Evolutionary conservation across 2,797 vertebrate genomes (phyloP), one percentile per base, ranked within the genome.

Genomic region (Sebastes minor): DNA sequence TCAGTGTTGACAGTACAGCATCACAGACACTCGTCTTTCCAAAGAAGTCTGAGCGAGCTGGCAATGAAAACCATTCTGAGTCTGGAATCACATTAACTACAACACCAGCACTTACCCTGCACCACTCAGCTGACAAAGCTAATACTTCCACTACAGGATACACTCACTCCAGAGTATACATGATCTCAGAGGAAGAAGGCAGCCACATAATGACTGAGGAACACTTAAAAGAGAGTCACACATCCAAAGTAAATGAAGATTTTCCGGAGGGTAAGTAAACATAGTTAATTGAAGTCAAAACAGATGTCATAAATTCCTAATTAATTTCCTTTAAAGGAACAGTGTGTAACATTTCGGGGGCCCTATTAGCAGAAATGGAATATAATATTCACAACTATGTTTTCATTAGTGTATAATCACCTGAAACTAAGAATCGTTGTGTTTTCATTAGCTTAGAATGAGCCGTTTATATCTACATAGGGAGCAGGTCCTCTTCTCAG

Each of bases 241-340:
- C 53, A 23, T 67, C 71, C n/a, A 33, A 8, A 33, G 60, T 42
- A 22, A 80, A 81, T 65, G 27, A 71, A 12, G 61, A 69, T 42
- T 53, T 59, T 81, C 18, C 68, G 25, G 52, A 65, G 61, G 81
- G 91, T 93, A 64, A 82, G 91, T 81, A 22, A 76, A 65, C n/a
- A 70, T 61, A 30, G 25, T 52, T 53, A 30, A 68, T 3, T 55
- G 7, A 71, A 65, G 56, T 59, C 25, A 63, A 71, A 25, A 18
- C 18, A 22, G 6, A 28, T 12, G 18, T 42, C 27, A 9, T 46
- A 25, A 6, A 33, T 62, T 56, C 8, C 12, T 61, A 59, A 55
- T 46, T 6, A 7, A 63, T 71, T n/a, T 38, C 35, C 35, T 38
- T 38, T 38, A 38, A 38, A 38, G 35, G 35, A 38, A 38, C 35